These are phyloP conservation scores for Cichladusa arquata DNA, from an alignment of 2,113 vertebrate species.

Conservation along the genomic window DNA sequence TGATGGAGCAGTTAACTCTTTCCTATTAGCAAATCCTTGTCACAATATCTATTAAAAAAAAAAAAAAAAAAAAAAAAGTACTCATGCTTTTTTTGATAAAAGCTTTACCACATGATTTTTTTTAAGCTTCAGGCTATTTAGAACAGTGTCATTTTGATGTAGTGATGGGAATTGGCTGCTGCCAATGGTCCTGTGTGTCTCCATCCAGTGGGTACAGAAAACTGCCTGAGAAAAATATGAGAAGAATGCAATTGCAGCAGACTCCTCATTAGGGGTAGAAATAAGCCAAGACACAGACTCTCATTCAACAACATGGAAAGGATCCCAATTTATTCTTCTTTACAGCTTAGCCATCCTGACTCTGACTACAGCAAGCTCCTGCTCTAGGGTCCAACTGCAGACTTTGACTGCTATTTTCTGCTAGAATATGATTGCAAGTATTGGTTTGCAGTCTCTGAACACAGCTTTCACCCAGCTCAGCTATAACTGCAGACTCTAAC, in stretches of 20 bases:
- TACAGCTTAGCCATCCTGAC: too few species aligned
- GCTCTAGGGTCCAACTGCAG: too few species aligned
- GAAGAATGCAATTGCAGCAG: background rate
- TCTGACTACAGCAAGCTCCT: too few species aligned
- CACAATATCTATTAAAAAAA: background rate
- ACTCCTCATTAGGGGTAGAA: too few species aligned
- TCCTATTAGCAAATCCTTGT: background rate
- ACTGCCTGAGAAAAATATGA: background rate
- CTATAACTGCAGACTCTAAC: too few species aligned
- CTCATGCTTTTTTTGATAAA: background rate
- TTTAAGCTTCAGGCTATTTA: background rate
- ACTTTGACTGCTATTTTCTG: too few species aligned
- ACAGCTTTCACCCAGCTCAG: too few species aligned
- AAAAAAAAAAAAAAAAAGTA: background rate
- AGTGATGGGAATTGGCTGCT: background rate
- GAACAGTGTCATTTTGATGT: background rate
- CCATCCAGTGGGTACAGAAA: background rate
- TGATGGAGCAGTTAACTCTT: background rate
- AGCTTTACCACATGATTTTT: background rate
- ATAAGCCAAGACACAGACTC: too few species aligned
- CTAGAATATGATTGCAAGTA: too few species aligned
- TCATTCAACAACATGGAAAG: too few species aligned
- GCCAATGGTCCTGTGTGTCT: background rate
- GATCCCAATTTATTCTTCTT: too few species aligned
- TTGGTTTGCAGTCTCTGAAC: too few species aligned